These are phyloP conservation scores for Nysson spinosus DNA, from an alignment of 2,888 invertebrate genomes.

Conservation along the genomic window DNA sequence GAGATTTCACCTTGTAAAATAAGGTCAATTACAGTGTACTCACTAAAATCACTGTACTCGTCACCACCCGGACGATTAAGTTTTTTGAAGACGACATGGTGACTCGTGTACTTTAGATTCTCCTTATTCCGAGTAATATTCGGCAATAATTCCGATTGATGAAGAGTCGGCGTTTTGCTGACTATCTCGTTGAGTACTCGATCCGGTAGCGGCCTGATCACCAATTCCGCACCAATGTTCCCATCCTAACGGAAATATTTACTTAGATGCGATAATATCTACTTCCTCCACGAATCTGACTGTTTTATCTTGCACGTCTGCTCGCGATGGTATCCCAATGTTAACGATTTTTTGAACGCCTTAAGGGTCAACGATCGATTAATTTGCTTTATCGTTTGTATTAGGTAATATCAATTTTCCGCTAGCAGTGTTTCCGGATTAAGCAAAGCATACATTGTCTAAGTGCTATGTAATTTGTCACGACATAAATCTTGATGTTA, in stretches of 20 bases:
- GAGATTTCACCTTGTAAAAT: not conserved
- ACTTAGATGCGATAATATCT: not conserved
- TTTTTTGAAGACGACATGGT: slow-evolving; percentile 89
- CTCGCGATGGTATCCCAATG: too few species aligned
- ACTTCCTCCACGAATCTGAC: not conserved
- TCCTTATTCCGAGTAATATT: slow-evolving; percentile 78
- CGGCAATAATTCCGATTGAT: slow-evolving; percentile 66
- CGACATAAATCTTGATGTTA: too few species aligned
- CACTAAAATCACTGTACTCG: slow-evolving; percentile 90
- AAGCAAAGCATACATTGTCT: not conserved
- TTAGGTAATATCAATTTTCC: slow-evolving; percentile 4
- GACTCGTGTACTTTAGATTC: slow-evolving; percentile 78
- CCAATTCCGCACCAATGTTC: slow-evolving; percentile 92
- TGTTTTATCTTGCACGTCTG: not conserved
- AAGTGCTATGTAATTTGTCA: too few species aligned
- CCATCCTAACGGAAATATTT: slow-evolving; percentile 84
- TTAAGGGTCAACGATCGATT: slow-evolving; percentile 5
- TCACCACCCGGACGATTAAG: slow-evolving; percentile 80
- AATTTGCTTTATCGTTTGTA: slow-evolving; percentile 5
- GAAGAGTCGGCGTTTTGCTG: slow-evolving; percentile 62
- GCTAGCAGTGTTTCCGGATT: slow-evolving; percentile 7
- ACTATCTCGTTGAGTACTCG: slow-evolving; percentile 79
- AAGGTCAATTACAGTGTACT: slow-evolving; percentile 68
- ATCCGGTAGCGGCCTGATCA: slow-evolving; percentile 91
- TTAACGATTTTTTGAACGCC: not conserved